phyloP scores from a whole-genome alignment of 2,797 vertebrate species.

The Pyrocephalus nanus region DNA sequence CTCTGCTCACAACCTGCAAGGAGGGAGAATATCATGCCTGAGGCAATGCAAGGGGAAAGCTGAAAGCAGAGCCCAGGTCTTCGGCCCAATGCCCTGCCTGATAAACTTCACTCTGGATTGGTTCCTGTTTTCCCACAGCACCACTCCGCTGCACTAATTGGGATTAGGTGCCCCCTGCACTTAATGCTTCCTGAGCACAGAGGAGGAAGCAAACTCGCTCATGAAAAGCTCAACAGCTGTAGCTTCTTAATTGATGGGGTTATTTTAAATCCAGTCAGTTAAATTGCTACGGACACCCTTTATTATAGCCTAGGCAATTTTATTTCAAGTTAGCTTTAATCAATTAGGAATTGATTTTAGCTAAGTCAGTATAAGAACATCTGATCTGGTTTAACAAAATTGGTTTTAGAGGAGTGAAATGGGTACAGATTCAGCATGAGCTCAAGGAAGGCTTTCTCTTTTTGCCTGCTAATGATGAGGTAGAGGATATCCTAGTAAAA shows the following conservation, averaged over 20 bases:
- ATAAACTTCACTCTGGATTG: neutral
- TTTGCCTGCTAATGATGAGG: neutral
- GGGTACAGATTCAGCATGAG: neutral
- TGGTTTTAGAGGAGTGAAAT: constrained; percentile 31
- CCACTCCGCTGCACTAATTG: neutral
- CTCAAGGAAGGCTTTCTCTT: neutral
- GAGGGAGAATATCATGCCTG: neutral
- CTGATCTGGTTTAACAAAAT: constrained; percentile 52
- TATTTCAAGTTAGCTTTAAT: constrained; percentile 62
- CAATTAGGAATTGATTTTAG: constrained; percentile 67
- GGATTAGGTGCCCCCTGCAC: constrained; percentile 13
- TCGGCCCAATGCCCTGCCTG: accelerated
- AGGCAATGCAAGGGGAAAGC: neutral
- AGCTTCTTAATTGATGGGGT: constrained; percentile 52
- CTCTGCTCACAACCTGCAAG: neutral
- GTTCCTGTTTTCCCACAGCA: neutral
- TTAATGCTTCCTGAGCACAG: constrained; percentile 22
- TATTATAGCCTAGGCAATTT: constrained; percentile 43
- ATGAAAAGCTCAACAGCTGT: constrained; percentile 4
- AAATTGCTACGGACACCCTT: constrained; percentile 30
- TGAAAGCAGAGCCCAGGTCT: neutral
- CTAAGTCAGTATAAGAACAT: constrained; percentile 48
- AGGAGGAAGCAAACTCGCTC: constrained; percentile 21
- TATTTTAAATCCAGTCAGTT: constrained; percentile 65
- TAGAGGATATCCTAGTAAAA: neutral